phyloP scores from a whole-genome alignment of 2,797 vertebrate genomes.

The Rhinatrema bivittatum region DNA sequence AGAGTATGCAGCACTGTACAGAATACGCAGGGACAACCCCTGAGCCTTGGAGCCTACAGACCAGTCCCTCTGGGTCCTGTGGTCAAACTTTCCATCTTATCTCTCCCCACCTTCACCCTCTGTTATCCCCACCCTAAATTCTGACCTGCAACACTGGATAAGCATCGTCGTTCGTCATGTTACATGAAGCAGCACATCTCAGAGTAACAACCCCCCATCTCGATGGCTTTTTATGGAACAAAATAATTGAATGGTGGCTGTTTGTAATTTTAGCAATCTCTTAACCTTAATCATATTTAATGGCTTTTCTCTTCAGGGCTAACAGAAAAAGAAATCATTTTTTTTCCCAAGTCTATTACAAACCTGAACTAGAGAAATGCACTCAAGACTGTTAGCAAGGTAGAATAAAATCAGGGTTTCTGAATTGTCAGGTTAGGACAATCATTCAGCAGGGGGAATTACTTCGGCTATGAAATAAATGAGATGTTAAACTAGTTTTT shows the following conservation, averaged over 20 bases:
- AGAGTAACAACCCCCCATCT: conserved; percentile 67
- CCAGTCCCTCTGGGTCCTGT: no score
- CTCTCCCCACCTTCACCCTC: no score
- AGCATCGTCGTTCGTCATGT: no score
- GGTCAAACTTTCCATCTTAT: no score
- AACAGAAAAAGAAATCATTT: conserved; percentile 51
- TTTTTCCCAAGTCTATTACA: conserved; percentile 47
- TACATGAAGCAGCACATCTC: no score
- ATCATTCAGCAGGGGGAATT: conserved; percentile 69
- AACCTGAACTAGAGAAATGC: conserved; percentile 33
- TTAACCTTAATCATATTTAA: conserved; percentile 77
- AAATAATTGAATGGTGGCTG: conserved; percentile 73
- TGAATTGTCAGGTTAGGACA: conserved; percentile 64
- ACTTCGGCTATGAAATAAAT: conserved; percentile 69
- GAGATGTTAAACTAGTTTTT: conserved; percentile 70
- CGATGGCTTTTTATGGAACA: conserved; percentile 65
- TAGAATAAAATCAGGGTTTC: conserved; percentile 56
- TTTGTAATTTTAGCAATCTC: conserved; percentile 74
- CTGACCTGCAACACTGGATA: no score
- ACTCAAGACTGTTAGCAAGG: conserved; percentile 45
- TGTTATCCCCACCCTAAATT: no score
- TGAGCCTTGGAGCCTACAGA: no score
- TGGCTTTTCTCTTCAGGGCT: conserved; percentile 72
- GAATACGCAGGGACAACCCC: no score
- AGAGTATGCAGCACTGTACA: no score